Conservation (phyloP, 2,113 vertebrate genomes). For the Murina feae region DNA sequence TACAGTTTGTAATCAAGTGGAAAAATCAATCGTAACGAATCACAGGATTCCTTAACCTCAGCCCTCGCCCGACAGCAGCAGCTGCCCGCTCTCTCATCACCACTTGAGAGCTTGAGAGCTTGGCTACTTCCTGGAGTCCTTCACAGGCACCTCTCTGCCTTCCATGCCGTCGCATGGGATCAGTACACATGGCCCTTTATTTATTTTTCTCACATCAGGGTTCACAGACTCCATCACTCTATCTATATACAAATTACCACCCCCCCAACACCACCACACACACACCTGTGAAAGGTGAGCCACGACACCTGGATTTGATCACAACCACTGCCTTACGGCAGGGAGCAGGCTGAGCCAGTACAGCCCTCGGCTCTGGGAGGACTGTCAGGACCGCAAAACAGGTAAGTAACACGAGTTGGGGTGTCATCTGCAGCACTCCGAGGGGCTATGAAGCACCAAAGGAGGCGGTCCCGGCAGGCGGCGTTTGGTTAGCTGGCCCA, state of each 20-base stretch:
- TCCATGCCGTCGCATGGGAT: not conserved
- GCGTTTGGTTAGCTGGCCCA: not conserved
- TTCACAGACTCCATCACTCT: not conserved
- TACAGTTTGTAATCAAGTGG: constrained; percentile 2
- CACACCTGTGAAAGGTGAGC: constrained; percentile 13
- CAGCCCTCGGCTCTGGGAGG: not conserved
- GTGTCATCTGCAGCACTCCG: not conserved
- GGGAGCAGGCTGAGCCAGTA: not conserved
- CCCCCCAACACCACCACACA: not conserved
- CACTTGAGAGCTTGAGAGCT: not conserved
- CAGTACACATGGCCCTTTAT: too few relatives aligned
- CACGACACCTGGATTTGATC: not conserved
- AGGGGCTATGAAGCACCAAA: not conserved
- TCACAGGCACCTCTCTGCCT: not conserved
- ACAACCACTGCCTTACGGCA: not conserved
- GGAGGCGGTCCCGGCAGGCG: not conserved
- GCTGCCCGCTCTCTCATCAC: not conserved
- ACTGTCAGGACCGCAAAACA: not conserved
- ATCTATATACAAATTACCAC: not conserved
- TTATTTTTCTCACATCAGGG: not conserved
- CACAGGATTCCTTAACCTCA: not conserved
- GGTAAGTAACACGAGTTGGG: not conserved
- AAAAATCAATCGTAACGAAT: not conserved
- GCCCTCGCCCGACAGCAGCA: not conserved
- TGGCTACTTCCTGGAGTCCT: not conserved